Evolutionary conservation across 2,888 invertebrate genomes (phyloP), one percentile per base, ranked within the genome.

Genomic region (Hyposoter didymator): DNA sequence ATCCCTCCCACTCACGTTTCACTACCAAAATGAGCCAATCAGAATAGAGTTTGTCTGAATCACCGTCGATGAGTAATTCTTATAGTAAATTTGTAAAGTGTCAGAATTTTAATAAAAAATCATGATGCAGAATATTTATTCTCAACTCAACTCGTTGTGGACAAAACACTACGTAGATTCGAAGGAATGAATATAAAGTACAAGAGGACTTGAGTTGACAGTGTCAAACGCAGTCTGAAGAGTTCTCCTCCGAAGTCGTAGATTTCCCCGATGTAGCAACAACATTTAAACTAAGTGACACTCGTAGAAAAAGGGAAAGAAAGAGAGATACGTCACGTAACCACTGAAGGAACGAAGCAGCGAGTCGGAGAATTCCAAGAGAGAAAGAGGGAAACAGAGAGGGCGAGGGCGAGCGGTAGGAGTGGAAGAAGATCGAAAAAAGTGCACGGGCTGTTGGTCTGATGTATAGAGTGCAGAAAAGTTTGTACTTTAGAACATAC

Each of bases 321-420:
- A 52, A 28, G 45, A 17, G 52, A 70, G 76, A 82, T 82, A 82
- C 82, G 84, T 82, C 84, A 78, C 79, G 83, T 85, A 78, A 72
- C 32, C 49, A 19, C 49, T 45, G 69, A 55, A 76, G 49, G 66
- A 72, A 73, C 59, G 73, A 78, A 67, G 72, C 39, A 73, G 45
- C 75, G 62, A 78, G 59, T 82, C 73, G 35, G 69, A 78, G 45
- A 66, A 72, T 75, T 3, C 22, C 19, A 32, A 59, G 59, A 45
- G 14, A 28, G 43, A 32, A 2, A 28, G n/a, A n/a, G n/a, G 5
- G 22, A 19, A 22, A 78, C 28, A 39, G 39, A 17, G 43, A 78
- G 55, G 28, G 59, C 39, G 35, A 43, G 55, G 43, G 55, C 5
- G 14, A 45, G 32, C 1, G 73, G 19, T 52, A 52, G 35, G 19